Percentiles rank a stretch among this genome's conserved stretches.
Conservation (phyloP, 2,888 invertebrate genomes). For the Trissolcus japonicus region DNA sequence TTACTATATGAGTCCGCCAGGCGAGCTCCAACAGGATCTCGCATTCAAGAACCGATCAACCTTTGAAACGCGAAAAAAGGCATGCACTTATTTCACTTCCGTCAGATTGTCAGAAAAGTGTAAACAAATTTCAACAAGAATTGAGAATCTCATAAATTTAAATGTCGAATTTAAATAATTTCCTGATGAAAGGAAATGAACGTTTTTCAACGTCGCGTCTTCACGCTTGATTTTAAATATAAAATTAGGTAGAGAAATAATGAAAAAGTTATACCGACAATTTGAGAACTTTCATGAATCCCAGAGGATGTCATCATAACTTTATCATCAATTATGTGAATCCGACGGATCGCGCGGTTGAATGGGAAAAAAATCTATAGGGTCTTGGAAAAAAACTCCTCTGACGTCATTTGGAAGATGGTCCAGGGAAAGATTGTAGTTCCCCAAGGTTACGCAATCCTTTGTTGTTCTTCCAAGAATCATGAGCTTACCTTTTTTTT, state of each 20-base stretch:
- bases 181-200: too few species aligned
- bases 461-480: conserved; percentile 5
- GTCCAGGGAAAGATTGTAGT: conserved; percentile 7
- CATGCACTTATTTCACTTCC: too few species aligned
- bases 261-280: background rate
- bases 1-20: background rate
- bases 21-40: background rate
- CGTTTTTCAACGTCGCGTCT: too few species aligned
- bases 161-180: too few species aligned
- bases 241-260: background rate
- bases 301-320: conserved; percentile 4
- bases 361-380: conserved; percentile 7
- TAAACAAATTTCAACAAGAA: too few species aligned
- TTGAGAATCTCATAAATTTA: too few species aligned
- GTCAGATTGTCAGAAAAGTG: too few species aligned
- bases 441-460: conserved; percentile 23
- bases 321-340: conserved; percentile 9
- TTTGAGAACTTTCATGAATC: conserved; percentile 3
- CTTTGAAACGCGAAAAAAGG: too few species aligned
- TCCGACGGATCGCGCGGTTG: background rate
- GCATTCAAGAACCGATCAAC: too few species aligned
- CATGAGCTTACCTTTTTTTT: background rate
- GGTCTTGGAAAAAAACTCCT: conserved; percentile 1
- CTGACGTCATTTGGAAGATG: conserved; percentile 28
- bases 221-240: too few species aligned